These are phyloP conservation scores for Hecatera dysodea DNA, from an alignment of 2,888 invertebrate genomes.

Conservation along the genomic window DNA sequence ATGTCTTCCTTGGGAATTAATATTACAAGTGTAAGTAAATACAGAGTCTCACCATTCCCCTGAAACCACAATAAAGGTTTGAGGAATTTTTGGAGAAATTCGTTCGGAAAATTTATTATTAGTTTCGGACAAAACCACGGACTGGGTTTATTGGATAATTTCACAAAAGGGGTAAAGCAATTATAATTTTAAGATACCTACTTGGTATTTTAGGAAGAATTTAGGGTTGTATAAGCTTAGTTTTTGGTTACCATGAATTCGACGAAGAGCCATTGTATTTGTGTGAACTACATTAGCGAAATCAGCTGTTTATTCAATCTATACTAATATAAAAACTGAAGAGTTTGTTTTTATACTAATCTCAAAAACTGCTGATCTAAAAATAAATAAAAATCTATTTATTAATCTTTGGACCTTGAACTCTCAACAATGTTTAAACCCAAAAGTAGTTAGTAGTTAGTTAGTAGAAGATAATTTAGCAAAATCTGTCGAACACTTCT, in stretches of 20 bases:
- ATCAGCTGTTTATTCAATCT: too few relatives aligned
- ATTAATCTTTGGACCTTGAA: too few relatives aligned
- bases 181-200: constrained; percentile 49
- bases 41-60: constrained; percentile 13
- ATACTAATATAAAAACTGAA: too few relatives aligned
- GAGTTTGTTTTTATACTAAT: too few relatives aligned
- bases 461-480: too few relatives aligned
- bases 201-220: constrained; percentile 42
- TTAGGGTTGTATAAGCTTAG: background rate
- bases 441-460: too few relatives aligned
- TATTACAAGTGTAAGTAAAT: constrained; percentile 2
- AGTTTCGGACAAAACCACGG: constrained; percentile 61
- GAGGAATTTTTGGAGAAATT: constrained; percentile 56
- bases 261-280: background rate
- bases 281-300: too few relatives aligned
- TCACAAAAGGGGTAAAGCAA: constrained; percentile 51
- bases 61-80: constrained; percentile 25
- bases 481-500: too few relatives aligned
- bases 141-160: constrained; percentile 57
- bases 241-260: background rate
- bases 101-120: constrained; percentile 62
- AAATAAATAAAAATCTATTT: too few relatives aligned
- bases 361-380: too few relatives aligned
- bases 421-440: too few relatives aligned
- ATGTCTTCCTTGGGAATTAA: too few relatives aligned